A percentile compares a stretch with the other conserved stretches of the same genome.
These are phyloP conservation scores for Cyphomyrus plagiostoma DNA, from an alignment of 2,113 vertebrate genomes.

Conservation along the genomic window DNA sequence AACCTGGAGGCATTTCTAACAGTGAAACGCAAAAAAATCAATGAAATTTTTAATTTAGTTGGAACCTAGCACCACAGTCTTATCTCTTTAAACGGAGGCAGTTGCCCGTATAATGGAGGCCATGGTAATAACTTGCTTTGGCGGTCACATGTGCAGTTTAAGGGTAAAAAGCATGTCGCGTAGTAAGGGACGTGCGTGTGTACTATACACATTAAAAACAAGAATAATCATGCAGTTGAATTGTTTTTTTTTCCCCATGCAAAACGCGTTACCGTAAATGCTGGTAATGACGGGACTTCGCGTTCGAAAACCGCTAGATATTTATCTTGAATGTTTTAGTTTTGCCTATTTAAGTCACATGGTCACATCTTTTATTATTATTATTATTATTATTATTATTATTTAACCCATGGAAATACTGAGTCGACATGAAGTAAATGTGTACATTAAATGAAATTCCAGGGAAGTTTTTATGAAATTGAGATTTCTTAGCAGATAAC, in stretches of 20 bases:
- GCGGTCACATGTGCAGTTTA: slow-evolving; percentile 25
- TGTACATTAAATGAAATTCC: neutral
- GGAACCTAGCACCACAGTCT: neutral
- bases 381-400: neutral
- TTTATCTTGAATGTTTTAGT: neutral
- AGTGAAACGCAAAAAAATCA: neutral
- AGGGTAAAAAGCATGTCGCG: slow-evolving; percentile 21
- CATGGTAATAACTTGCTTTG: neutral
- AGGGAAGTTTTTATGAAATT: neutral
- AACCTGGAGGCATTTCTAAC: neutral
- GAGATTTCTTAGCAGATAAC: neutral
- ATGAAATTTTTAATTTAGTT: neutral
- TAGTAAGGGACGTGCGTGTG: neutral
- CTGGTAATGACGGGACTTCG: neutral
- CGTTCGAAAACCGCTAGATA: neutral
- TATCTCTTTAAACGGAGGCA: neutral
- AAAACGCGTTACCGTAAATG: neutral
- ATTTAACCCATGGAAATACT: neutral
- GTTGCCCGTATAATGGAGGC: slow-evolving; percentile 11
- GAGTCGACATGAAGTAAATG: neutral
- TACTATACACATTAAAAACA: neutral
- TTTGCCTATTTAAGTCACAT: neutral
- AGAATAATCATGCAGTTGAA: neutral
- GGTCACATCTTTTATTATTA: neutral
- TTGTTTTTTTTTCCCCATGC: neutral